A percentile compares a stretch with the other conserved stretches of the same genome.
Conservation (phyloP, 1,140 invertebrate genomes). For the Heliothis subflexa region DNA sequence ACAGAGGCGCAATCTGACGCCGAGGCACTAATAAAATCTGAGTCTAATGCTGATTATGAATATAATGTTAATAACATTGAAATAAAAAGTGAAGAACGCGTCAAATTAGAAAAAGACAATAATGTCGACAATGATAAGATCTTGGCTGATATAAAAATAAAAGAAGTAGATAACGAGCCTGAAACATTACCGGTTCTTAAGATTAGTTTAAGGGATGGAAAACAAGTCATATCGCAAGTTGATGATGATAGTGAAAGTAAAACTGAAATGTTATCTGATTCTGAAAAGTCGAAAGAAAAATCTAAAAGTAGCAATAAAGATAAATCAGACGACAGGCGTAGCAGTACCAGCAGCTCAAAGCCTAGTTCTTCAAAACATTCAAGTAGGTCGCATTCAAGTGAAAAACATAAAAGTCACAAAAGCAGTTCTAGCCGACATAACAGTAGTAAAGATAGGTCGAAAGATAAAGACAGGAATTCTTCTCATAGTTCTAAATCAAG, state of each 20-base stretch:
- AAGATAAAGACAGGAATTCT: slow-evolving; percentile 81
- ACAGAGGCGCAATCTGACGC: slow-evolving; percentile 61
- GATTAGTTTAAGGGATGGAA: slow-evolving; percentile 91
- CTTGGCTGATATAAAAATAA: slow-evolving; percentile 45
- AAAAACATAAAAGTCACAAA: slow-evolving; percentile 80
- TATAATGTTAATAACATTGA: slow-evolving; percentile 49
- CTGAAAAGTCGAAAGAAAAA: slow-evolving; percentile 79
- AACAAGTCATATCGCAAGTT: slow-evolving; percentile 90
- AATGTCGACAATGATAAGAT: slow-evolving; percentile 59
- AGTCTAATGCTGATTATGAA: slow-evolving; percentile 45
- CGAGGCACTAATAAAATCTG: slow-evolving; percentile 51
- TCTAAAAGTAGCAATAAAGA: slow-evolving; percentile 80
- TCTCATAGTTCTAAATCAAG: slow-evolving; percentile 79
- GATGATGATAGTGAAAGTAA: slow-evolving; percentile 78
- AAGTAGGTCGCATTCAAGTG: slow-evolving; percentile 84
- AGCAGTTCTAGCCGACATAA: slow-evolving; percentile 76
- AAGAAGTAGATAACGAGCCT: slow-evolving; percentile 73
- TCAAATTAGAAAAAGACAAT: slow-evolving; percentile 45
- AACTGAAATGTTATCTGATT: slow-evolving; percentile 72
- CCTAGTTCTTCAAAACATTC: slow-evolving; percentile 86
- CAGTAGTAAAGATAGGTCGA: slow-evolving; percentile 76
- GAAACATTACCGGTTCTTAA: slow-evolving; percentile 86
- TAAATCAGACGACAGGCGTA: slow-evolving; percentile 77
- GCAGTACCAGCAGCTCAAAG: slow-evolving; percentile 83
- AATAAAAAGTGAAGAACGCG: slow-evolving; percentile 46